Evolutionary conservation across 1,140 invertebrate species (phyloP).

Genomic region (Orussus abietinus): DNA sequence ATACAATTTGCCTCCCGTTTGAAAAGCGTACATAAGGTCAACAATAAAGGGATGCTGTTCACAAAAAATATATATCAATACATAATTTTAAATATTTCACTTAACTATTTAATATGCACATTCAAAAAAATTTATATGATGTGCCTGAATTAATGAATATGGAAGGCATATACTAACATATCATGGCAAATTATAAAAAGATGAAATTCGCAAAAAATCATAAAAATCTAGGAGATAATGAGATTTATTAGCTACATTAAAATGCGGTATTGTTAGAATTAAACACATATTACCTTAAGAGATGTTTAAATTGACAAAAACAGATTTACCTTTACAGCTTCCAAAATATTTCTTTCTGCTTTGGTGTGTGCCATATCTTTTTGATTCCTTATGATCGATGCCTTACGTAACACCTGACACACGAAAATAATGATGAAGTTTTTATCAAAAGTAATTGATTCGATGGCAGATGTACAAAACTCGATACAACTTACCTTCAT

Average conservation of each 20-base stretch:
- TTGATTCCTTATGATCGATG: slow-evolving; percentile 96
- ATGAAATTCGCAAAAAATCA: slow-evolving; percentile 7
- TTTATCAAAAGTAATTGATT: slow-evolving; percentile 4
- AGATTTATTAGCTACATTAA: slow-evolving; percentile 6
- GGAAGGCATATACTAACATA: too few species aligned
- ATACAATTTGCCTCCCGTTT: slow-evolving; percentile 97
- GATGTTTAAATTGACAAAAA: background rate
- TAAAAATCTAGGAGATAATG: slow-evolving; percentile 7
- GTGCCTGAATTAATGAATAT: too few species aligned
- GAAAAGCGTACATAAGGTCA: slow-evolving; percentile 97
- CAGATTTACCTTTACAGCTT: slow-evolving; percentile 83
- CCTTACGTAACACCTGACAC: slow-evolving; percentile 80
- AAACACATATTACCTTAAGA: too few species aligned
- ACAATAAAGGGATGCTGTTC: slow-evolving; percentile 96
- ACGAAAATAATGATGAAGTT: too few species aligned
- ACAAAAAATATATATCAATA: slow-evolving; percentile 4
- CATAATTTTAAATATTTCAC: too few species aligned
- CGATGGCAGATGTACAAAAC: background rate
- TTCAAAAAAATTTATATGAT: too few species aligned
- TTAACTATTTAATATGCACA: too few species aligned
- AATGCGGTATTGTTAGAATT: slow-evolving; percentile 1
- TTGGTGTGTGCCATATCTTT: slow-evolving; percentile 99
- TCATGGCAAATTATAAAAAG: slow-evolving; percentile 20
- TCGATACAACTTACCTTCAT: slow-evolving; percentile 80
- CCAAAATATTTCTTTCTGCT: slow-evolving; percentile 98